Conservation (phyloP, 2,113 vertebrate genomes). For the Chionomys nivalis region DNA sequence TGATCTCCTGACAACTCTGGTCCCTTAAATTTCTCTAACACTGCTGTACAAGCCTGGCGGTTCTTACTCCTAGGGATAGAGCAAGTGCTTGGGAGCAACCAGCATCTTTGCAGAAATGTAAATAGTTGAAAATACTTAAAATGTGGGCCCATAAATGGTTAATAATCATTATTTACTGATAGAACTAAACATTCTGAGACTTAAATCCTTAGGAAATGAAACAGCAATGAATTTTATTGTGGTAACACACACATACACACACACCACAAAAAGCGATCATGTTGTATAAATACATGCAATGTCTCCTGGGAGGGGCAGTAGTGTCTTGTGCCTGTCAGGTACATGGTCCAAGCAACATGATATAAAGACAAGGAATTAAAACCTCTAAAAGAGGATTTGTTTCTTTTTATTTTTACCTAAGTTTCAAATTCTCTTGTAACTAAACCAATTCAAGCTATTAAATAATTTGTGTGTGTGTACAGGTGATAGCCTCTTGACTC, state of each 20-base stretch:
- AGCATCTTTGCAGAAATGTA: neutral
- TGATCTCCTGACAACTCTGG: neutral
- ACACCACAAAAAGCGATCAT: neutral
- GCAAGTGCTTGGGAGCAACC: neutral
- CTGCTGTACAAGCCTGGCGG: neutral
- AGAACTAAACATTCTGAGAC: slow-evolving; percentile 1
- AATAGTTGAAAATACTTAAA: slow-evolving; percentile 40
- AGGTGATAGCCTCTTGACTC: neutral
- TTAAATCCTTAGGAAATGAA: slow-evolving; percentile 28
- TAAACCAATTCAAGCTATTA: neutral
- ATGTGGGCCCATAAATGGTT: neutral
- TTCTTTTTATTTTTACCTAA: neutral
- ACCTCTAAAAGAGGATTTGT: neutral
- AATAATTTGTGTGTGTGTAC: neutral
- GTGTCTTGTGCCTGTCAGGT: neutral
- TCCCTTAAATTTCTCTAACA: neutral
- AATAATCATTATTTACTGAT: neutral
- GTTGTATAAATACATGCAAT: neutral
- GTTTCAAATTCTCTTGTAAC: neutral
- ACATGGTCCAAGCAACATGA: neutral
- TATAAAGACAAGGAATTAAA: neutral
- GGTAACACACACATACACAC: neutral
- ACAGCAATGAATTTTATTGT: neutral
- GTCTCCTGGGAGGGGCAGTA: neutral
- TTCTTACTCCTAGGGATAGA: neutral